Conservation (phyloP, 2,797 vertebrate genomes). For the Notamacropus eugenii region DNA sequence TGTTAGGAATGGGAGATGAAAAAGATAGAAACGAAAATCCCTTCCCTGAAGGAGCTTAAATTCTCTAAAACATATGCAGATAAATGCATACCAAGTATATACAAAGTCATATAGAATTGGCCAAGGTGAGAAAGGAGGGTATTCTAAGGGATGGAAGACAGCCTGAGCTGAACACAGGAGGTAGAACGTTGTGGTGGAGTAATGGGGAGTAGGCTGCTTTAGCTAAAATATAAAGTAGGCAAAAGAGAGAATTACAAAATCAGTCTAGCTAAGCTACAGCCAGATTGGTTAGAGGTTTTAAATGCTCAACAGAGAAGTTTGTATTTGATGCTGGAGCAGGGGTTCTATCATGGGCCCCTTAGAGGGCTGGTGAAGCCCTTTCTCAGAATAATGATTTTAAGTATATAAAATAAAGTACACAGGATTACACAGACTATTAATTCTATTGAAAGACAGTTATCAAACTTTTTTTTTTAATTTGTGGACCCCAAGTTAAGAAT, state of each 20-base stretch:
- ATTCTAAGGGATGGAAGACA: neutral
- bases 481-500: neutral
- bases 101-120: neutral
- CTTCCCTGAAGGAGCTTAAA: neutral
- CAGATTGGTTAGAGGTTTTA: neutral
- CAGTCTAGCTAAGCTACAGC: neutral
- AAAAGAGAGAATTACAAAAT: neutral
- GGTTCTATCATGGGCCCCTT: neutral
- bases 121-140: neutral
- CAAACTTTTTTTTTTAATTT: neutral
- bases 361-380: neutral
- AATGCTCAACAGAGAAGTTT: neutral
- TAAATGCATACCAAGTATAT: neutral
- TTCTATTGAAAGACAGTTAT: neutral
- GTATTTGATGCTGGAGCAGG: neutral
- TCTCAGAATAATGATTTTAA: neutral
- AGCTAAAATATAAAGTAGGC: neutral
- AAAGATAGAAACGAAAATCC: neutral
- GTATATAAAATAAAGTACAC: neutral
- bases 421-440: neutral
- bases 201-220: neutral
- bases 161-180: too few relatives aligned
- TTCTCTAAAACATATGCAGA: neutral
- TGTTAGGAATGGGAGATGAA: neutral
- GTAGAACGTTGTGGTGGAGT: neutral